Evolutionary conservation across 2,113 vertebrate genomes (phyloP).

Genomic region (Calidris pugnax): DNA sequence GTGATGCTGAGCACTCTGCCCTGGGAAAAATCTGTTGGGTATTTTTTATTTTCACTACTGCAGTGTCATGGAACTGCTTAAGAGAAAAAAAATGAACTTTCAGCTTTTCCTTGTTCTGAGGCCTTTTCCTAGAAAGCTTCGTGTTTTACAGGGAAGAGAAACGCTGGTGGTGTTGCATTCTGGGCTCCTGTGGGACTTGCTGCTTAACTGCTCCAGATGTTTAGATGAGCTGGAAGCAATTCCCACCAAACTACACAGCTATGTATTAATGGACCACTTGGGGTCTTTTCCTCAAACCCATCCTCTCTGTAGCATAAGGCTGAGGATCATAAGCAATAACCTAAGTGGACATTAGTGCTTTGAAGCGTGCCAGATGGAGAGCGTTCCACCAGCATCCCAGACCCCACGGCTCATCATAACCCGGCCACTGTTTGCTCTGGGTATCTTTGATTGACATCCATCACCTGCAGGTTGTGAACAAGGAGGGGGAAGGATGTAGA

Average conservation of each 20-base stretch:
- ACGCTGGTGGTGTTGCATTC: not conserved
- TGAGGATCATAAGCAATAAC: not conserved
- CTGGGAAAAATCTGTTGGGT: not conserved
- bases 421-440: not conserved
- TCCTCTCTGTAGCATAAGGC: not conserved
- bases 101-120: not conserved
- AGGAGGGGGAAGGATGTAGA: not conserved
- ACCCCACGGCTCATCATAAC: not conserved
- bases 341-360: not conserved
- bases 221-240: not conserved
- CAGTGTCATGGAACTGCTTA: accelerated
- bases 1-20: not conserved
- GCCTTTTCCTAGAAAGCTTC: not conserved
- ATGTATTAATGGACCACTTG: not conserved
- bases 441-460: not conserved
- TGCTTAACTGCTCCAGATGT: not conserved
- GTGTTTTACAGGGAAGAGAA: not conserved
- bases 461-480: not conserved
- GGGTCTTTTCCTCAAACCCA: not conserved
- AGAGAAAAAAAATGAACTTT: not conserved
- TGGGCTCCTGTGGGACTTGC: not conserved
- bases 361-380: not conserved
- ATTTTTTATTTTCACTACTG: not conserved
- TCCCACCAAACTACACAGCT: not conserved
- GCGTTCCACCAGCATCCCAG: not conserved